These are phyloP conservation scores for Solenopsis invicta DNA, from an alignment of 1,140 invertebrate species.

Conservation along the genomic window DNA sequence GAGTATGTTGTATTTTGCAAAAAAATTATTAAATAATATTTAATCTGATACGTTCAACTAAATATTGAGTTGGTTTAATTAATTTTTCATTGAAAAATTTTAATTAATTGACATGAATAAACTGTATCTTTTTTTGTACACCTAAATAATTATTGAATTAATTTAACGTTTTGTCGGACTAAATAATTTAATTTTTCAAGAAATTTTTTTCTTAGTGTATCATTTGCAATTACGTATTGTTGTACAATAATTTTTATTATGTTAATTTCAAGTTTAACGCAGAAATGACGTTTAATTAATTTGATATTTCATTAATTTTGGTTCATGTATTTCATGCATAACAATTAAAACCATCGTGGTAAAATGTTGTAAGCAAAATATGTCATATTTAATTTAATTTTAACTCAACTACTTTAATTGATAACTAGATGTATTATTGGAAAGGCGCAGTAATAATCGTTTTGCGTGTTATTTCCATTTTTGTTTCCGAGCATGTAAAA, in stretches of 20 bases:
- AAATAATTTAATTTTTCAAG: no score
- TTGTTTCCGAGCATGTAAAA: background rate
- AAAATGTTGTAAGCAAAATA: background rate
- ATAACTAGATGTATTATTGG: background rate
- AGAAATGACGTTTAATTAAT: background rate
- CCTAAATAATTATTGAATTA: no score
- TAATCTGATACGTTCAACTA: no score
- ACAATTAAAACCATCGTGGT: background rate
- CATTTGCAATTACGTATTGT: background rate
- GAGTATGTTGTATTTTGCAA: background rate
- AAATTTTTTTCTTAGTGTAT: no score
- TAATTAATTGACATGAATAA: no score
- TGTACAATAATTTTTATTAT: constrained; percentile 21
- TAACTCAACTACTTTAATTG: background rate
- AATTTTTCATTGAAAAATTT: background rate
- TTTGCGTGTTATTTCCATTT: constrained; percentile 1
- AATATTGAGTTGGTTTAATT: no score
- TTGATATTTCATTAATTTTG: constrained; percentile 16
- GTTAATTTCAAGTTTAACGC: background rate
- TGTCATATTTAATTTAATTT: background rate
- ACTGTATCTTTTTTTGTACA: no score
- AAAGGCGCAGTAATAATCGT: constrained; percentile 5
- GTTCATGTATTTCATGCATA: background rate
- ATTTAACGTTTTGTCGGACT: no score
- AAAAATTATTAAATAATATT: background rate